Conservation (phyloP, 2,888 invertebrate genomes). For the Cotesia congregata region DNA sequence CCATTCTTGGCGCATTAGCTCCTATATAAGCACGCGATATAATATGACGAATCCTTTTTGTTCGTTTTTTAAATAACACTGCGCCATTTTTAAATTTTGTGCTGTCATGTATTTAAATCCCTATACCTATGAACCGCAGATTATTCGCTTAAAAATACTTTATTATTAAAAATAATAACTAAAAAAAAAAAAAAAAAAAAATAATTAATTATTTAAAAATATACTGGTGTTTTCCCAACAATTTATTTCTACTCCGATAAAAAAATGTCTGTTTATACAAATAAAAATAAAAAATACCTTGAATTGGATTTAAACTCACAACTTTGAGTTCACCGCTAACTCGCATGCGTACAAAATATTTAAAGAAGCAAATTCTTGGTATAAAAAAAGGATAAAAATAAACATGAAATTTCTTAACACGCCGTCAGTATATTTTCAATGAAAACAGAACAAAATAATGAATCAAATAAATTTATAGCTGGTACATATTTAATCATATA, state of each 20-base stretch:
- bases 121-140: not conserved
- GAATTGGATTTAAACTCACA: not conserved
- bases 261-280: not conserved
- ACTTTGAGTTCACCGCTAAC: not conserved
- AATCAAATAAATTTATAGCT: not conserved
- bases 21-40: not conserved
- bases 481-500: not conserved
- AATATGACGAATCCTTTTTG: conserved; percentile 11
- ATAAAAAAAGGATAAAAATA: not conserved
- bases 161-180: conserved; percentile 3
- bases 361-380: not conserved
- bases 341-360: not conserved
- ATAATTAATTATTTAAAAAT: too few relatives aligned
- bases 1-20: conserved; percentile 18
- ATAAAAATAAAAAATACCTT: not conserved
- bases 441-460: not conserved
- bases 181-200: not conserved
- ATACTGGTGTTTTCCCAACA: too few relatives aligned
- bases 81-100: conserved; percentile 26
- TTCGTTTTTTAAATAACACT: conserved; percentile 27
- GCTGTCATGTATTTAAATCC: not conserved
- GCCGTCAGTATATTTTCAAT: not conserved
- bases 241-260: too few relatives aligned
- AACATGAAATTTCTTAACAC: not conserved
- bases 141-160: not conserved